A percentile compares a stretch with the other conserved stretches of the same genome.
These are phyloP conservation scores for Gracilinanus agilis DNA, from an alignment of 2,113 vertebrate genomes.

Conservation along the genomic window DNA sequence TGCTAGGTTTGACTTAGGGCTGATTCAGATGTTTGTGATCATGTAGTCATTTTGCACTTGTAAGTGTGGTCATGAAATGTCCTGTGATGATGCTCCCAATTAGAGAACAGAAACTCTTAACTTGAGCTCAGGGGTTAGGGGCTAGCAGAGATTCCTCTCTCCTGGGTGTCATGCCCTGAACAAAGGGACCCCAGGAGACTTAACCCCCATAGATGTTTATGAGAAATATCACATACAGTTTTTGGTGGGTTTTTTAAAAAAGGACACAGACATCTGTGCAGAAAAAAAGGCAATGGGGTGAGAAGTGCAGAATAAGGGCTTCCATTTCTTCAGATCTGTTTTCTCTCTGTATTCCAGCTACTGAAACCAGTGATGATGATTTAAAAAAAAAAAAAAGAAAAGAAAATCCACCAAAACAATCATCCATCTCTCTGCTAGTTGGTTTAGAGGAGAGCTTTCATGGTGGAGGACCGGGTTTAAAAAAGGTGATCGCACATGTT, in stretches of 20 bases:
- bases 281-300: background rate
- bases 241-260: background rate
- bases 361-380: background rate
- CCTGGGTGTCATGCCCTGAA: background rate
- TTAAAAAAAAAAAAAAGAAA: background rate
- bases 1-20: background rate
- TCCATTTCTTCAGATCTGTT: background rate
- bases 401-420: too few species aligned
- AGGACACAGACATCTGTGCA: background rate
- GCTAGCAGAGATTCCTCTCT: background rate
- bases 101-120: background rate
- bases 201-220: background rate
- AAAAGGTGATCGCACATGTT: too few species aligned
- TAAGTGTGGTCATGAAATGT: background rate
- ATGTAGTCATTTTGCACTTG: background rate
- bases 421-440: too few species aligned
- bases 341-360: background rate
- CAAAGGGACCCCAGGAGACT: background rate
- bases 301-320: background rate
- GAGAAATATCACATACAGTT: background rate
- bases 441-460: too few species aligned
- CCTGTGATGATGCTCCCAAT: background rate
- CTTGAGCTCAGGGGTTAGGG: background rate
- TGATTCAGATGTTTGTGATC: background rate
- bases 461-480: too few species aligned